Base-by-base conservation (phyloP, 2,113 vertebrate species). In the Xenopus borealis region DNA sequence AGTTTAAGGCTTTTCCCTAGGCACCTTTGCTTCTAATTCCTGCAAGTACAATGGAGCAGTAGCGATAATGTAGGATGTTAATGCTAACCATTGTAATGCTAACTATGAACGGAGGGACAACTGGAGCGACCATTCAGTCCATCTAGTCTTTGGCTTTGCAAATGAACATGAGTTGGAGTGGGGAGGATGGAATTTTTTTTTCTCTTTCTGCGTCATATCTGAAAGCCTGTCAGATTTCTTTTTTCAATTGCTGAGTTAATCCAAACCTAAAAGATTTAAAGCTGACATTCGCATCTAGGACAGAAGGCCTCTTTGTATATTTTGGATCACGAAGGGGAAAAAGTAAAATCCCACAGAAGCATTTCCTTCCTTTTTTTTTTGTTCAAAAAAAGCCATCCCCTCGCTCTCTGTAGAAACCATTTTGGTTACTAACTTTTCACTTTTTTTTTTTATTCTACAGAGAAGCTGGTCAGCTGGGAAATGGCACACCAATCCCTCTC, bases 361-460 rank as follows among this genome's bases (percentile, higher is more conserved):
- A 93, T 94, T 93, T 92, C 89, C 90, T 93, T 92, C 90, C 89
- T 93, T 93, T 92, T 93, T 93, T 92, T 92, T 88, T 91, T 92
- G 92, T 91, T 87, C 91, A 88, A 82, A 84, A 87, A 85, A 86
- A 88, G 85, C 86, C 86, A 88, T 81, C 85, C 82, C 83, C 85
- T 84, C 80, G 78, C 81, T 88, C 81, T 88, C 86, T 81, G 87
- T 78, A 86, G 91, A 89, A 85, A 85, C 89, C 84, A 89, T 89
- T 88, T 91, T 50, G 11, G 47, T 92, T 82, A 90, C 83, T 91
- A 88, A 91, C 91, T 91, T 92, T 92, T 92, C 91, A 92, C 89
- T 89, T 89, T 86, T 90, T 86, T 27, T 27, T 27, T 27, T 27
- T n/a, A n/a, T n/a, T 85, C 84, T 81, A 80, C 85, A 87, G 79